Base-by-base conservation (phyloP, 2,113 vertebrate species). In the Sarotherodon lohbergeri region DNA sequence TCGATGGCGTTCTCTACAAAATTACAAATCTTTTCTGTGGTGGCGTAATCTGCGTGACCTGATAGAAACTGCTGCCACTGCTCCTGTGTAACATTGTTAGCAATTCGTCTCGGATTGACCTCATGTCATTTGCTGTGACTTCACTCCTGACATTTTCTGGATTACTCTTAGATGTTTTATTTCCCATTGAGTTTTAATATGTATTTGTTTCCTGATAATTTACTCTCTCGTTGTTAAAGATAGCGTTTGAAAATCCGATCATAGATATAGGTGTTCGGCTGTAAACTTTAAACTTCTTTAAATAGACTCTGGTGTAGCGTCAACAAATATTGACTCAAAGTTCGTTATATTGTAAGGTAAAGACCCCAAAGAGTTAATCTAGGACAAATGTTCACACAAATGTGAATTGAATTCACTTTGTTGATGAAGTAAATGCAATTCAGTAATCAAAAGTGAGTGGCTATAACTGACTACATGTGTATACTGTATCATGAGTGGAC, bases 21-120 rank as follows among this genome's bases (percentile, higher is more conserved):
- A 57, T 57, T 8, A 57, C 12, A 57, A 14, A 57, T 57, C 7
- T 14, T 57, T 27, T 27, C 55, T 57, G 12, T 1, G 55, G 24
- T 27, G 1, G 55, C 55, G 2, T 57, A 3, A 14, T 27, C 55
- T 27, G 24, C 0, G 0, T 57, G 24, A 57, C 24, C 56, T 56
- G 0, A 56, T 56, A 27, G 56, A 27, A 57, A 29, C 13, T 16
- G 13, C 24, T 3, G 56, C 24, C 56, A 29, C 56, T 57, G 56
- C 24, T 57, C 13, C 12, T 57, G 56, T 57, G 4, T 29, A 27
- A 56, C 55, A 56, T 12, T 56, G 22, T 56, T 56, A 56, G 6
- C 56, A 0, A 16, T 57, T 27, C 0, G 0, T 57, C 56, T 29
- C 9, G 13, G 13, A 57, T 5, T 29, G 0, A 7, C 56, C 56